Conservation (phyloP, 2,888 invertebrate genomes). For the Parthenolecanium corni region DNA sequence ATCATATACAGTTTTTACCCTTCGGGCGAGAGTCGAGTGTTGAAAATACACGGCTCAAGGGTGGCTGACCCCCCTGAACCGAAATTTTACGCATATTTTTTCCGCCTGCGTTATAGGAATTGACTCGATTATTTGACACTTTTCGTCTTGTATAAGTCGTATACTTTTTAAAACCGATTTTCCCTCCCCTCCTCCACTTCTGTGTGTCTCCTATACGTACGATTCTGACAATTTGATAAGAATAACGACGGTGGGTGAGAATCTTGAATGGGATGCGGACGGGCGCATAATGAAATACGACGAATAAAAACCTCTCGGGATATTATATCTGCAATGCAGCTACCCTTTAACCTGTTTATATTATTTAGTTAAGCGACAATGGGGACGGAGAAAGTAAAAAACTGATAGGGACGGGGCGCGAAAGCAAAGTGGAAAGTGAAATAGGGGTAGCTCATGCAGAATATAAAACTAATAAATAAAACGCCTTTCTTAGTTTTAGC, state of each 20-base stretch:
- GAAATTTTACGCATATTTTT: conserved; percentile 22
- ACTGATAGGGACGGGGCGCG: no score
- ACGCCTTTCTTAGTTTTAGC: conserved; percentile 13
- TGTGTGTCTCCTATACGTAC: neutral
- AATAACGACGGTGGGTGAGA: conserved; percentile 13
- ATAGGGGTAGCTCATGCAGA: no score
- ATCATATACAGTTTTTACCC: conserved; percentile 2
- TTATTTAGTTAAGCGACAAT: conserved; percentile 29
- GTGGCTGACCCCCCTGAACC: conserved; percentile 23
- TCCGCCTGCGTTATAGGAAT: conserved; percentile 21
- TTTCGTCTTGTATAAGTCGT: conserved; percentile 20
- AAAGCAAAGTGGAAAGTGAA: no score
- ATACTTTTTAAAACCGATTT: conserved; percentile 26
- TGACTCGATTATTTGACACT: conserved; percentile 29
- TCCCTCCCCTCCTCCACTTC: neutral
- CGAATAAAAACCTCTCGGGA: conserved; percentile 29
- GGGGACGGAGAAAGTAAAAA: conserved; percentile 19
- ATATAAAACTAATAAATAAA: conserved; percentile 28
- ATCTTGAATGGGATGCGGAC: no score
- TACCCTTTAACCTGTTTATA: conserved; percentile 29
- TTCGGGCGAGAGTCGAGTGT: conserved; percentile 5
- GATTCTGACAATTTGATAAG: conserved; percentile 4
- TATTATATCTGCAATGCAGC: conserved; percentile 25
- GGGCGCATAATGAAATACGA: conserved; percentile 26
- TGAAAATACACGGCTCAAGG: conserved; percentile 18